These are phyloP conservation scores for Agapornis roseicollis DNA, from an alignment of 2,113 vertebrate species.

Conservation along the genomic window DNA sequence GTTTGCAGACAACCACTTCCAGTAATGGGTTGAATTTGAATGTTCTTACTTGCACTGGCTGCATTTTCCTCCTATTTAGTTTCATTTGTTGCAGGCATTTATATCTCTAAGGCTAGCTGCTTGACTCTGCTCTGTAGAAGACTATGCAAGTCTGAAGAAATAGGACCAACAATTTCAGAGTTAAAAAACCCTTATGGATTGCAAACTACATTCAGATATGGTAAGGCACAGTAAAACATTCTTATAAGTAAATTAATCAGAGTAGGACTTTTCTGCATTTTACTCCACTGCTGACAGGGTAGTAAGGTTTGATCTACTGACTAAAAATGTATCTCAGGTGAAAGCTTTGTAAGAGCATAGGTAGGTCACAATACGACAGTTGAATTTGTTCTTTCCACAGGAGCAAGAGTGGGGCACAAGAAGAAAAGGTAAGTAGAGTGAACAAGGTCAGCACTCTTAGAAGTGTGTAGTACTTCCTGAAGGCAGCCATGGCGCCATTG, in stretches of 20 bases:
- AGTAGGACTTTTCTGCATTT: background rate
- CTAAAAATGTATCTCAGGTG: background rate
- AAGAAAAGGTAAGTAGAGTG: fast-evolving
- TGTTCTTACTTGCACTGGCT: background rate
- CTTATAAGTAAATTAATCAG: background rate
- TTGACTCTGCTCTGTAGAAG: background rate
- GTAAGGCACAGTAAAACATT: background rate
- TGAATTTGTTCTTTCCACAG: background rate
- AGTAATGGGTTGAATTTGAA: background rate
- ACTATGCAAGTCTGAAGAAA: background rate
- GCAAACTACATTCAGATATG: background rate
- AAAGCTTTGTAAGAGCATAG: background rate
- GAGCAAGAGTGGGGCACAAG: background rate
- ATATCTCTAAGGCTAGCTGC: background rate
- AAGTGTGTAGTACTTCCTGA: background rate
- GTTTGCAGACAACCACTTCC: background rate
- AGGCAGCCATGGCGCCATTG: fast-evolving
- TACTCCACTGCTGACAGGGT: background rate
- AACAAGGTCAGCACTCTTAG: background rate
- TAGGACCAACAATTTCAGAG: fast-evolving
- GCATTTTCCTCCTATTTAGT: background rate
- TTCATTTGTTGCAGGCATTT: background rate
- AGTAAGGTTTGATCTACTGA: background rate
- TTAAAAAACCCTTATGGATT: background rate
- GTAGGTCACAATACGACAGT: fast-evolving